Base-by-base conservation (phyloP, 1,140 invertebrate species). In the Drosophila varians region DNA sequence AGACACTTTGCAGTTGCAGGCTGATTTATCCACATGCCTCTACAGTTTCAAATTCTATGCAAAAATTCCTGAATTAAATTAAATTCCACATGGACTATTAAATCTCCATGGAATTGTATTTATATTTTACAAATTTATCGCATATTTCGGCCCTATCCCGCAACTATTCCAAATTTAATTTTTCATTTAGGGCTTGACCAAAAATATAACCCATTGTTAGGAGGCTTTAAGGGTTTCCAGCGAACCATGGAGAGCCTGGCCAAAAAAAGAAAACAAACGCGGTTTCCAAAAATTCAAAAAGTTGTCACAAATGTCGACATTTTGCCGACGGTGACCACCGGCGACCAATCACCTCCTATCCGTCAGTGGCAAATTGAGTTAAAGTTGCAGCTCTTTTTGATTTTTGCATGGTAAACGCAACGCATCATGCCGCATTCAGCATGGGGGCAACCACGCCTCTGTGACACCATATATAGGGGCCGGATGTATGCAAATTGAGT, bases 341-440 rank as follows among this genome's bases (percentile, higher is more conserved):
- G 25, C 36, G 12, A 58, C 58, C 36, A 60, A 25, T 19, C 46
- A 19, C 40, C 7, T 31, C 36, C 34, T 53, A 16, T 7, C 18
- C 45, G 34, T 53, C 47, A n/a, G 21, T 31, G 28, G 28, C 21
- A 11, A 53, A 66, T 66, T 66, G 62, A 66, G 60, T 66, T 66
- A 34, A 23, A 36, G 36, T 38, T 66, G 14, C 9, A 8, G 4
- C 23, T 21, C 12, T 9, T 0, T 2, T 34, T 46, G n/a, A 14
- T 38, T 56, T 48, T 48, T 3, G 36, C 40, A 55, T 38, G 55
- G 19, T 14, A 7, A 12, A 3, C 40, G 12, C 14, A 57, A 11
- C 16, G n/a, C 12, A 9, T 0, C 14, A 14, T 14, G 19, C 19
- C 4, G 42, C 14, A 14, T 14, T 14, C 19, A 7, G 42, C 4